phyloP scores from a whole-genome alignment of 2,113 vertebrate species.

The Vicugna pacos region DNA sequence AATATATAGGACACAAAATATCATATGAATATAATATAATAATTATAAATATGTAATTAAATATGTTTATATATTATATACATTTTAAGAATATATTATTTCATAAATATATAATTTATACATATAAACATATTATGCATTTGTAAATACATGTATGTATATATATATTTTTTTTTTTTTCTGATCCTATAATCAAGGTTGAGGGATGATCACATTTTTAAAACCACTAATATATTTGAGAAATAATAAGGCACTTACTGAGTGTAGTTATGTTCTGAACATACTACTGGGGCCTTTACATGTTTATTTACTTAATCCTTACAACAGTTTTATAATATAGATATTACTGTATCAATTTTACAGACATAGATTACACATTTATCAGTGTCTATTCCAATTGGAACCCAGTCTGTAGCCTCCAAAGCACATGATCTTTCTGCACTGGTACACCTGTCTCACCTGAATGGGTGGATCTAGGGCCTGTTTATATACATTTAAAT shows the following conservation, averaged over 20 bases:
- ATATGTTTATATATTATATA: background rate
- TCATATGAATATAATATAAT: background rate
- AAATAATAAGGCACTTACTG: background rate
- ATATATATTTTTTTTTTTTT: background rate
- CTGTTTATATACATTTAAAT: background rate
- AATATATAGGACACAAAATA: background rate
- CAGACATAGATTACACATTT: background rate
- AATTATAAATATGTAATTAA: background rate
- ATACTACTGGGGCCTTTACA: background rate
- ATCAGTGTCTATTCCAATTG: background rate
- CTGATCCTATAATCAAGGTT: background rate
- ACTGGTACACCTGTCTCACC: background rate
- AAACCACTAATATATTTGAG: background rate
- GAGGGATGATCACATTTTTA: background rate
- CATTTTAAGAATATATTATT: background rate
- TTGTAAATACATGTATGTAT: too few species aligned
- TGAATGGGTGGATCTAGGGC: background rate
- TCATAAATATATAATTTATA: background rate
- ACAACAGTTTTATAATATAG: background rate
- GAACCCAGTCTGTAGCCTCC: background rate
- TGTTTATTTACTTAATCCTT: background rate
- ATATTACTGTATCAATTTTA: slow-evolving; percentile 27
- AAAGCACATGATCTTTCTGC: background rate
- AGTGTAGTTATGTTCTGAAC: background rate
- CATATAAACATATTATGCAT: background rate